phyloP scores from a whole-genome alignment of 2,113 vertebrate species.

The Macaca mulatta region DNA sequence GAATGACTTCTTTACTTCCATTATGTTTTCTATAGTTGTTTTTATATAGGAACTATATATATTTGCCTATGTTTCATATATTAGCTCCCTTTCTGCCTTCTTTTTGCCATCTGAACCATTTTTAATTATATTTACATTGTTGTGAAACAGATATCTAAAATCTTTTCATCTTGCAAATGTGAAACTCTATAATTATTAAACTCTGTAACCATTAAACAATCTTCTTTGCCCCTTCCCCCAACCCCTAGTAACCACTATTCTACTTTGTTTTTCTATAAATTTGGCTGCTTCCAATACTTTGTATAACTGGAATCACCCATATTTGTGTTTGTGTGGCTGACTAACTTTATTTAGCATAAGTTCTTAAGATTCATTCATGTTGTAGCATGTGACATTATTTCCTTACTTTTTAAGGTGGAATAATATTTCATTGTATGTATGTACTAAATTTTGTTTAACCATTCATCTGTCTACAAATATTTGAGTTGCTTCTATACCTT shows the following conservation, averaged over 20 bases:
- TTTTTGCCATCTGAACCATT: neutral
- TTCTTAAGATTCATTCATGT: neutral
- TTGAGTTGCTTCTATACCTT: neutral
- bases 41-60: neutral
- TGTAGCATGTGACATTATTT: neutral
- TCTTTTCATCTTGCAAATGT: neutral
- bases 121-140: neutral
- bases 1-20: neutral
- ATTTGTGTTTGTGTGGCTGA: neutral
- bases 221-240: neutral
- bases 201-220: neutral
- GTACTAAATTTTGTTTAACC: neutral
- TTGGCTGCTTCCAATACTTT: neutral
- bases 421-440: neutral
- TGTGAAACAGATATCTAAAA: neutral
- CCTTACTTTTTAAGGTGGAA: neutral
- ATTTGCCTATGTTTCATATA: neutral
- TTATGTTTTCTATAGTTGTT: neutral
- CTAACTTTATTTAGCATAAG: neutral
- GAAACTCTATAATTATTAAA: neutral
- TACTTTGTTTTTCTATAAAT: neutral
- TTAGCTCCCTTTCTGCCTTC: neutral
- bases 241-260: neutral
- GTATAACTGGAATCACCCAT: neutral
- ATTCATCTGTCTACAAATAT: neutral